phyloP scores from a whole-genome alignment of 1,140 invertebrate species.

The Apolygus lucorum region DNA sequence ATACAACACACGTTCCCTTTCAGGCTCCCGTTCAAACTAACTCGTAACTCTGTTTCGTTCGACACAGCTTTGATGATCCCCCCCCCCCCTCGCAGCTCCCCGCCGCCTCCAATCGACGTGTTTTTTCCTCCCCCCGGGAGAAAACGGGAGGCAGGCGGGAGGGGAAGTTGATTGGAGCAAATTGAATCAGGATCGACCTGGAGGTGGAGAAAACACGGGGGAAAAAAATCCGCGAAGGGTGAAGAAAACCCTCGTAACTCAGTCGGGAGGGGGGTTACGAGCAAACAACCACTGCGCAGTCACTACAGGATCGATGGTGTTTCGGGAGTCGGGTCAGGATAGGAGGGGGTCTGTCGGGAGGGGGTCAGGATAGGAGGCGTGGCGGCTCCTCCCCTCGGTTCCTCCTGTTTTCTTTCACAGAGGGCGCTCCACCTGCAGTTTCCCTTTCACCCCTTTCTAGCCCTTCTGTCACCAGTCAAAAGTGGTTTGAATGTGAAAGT shows the following conservation, averaged over 20 bases:
- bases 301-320: background rate
- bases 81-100: background rate
- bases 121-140: background rate
- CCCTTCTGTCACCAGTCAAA: too few relatives aligned
- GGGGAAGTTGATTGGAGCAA: slow-evolving; percentile 5
- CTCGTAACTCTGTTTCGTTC: slow-evolving; percentile 15
- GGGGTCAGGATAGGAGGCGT: too few relatives aligned
- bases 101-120: background rate
- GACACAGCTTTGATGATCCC: slow-evolving; percentile 4
- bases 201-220: background rate
- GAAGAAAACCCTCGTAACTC: background rate
- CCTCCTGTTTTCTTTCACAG: too few relatives aligned
- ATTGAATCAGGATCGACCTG: slow-evolving; percentile 10
- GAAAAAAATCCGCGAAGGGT: background rate
- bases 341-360: too few relatives aligned
- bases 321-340: too few relatives aligned
- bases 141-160: background rate
- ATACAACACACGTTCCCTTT: slow-evolving; percentile 8
- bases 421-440: too few relatives aligned
- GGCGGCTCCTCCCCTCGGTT: too few relatives aligned
- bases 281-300: background rate
- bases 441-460: too few relatives aligned
- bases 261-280: background rate
- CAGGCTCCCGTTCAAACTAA: background rate
- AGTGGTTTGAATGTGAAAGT: too few relatives aligned